Conservation (phyloP, 2,113 vertebrate genomes). For the Pollimyrus isidori region DNA sequence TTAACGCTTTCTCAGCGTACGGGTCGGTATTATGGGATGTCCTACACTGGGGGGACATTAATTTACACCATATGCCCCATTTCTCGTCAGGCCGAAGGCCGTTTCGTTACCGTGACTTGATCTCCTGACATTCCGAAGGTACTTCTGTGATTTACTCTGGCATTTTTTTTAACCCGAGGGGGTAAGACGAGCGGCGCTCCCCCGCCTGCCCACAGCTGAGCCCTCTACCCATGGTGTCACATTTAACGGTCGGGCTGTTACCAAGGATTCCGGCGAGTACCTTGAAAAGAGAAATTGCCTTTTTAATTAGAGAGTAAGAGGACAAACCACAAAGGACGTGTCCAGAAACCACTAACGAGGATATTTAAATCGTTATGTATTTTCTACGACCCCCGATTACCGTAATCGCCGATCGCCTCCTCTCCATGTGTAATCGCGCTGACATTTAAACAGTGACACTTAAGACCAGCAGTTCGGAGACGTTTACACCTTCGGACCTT, state of each 20-base stretch:
- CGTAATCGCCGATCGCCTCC: background rate
- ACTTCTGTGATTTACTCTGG: background rate
- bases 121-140: background rate
- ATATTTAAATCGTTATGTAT: background rate
- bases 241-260: background rate
- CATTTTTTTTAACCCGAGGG: background rate
- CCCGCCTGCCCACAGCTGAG: background rate
- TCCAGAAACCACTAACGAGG: background rate
- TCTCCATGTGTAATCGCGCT: background rate
- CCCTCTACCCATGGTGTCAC: background rate
- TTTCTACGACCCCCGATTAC: background rate
- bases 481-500: background rate
- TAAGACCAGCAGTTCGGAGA: background rate
- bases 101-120: background rate
- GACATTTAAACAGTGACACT: background rate
- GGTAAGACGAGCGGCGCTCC: background rate
- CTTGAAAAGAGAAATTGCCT: background rate
- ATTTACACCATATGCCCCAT: background rate
- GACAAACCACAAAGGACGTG: background rate
- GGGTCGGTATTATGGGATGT: background rate
- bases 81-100: background rate
- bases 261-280: background rate
- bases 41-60: background rate
- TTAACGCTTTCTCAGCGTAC: background rate
- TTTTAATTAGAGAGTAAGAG: background rate